These are phyloP conservation scores for Kryphioiulus occultus DNA, from an alignment of 2,888 invertebrate genomes.

Conservation along the genomic window DNA sequence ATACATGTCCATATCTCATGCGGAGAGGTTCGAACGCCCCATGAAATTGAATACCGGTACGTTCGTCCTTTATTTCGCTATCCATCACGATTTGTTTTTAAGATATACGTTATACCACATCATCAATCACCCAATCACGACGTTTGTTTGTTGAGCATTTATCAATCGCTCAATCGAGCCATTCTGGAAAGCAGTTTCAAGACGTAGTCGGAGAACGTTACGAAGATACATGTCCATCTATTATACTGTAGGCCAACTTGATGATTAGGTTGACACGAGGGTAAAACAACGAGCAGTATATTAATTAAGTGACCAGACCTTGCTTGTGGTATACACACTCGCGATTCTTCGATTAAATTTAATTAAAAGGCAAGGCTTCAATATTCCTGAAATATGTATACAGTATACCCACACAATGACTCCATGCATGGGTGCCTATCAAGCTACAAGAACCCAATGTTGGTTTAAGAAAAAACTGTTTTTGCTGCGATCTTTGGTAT, in stretches of 20 bases:
- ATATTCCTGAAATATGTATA: too few species aligned
- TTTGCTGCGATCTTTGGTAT: too few species aligned
- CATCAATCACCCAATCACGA: constrained; percentile 25
- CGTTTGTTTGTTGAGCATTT: constrained; percentile 15
- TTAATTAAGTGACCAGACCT: not conserved
- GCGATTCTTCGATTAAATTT: too few species aligned
- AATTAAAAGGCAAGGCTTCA: too few species aligned
- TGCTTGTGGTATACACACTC: not conserved
- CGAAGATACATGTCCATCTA: not conserved
- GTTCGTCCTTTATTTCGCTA: not conserved
- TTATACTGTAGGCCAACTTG: not conserved
- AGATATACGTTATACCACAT: constrained; percentile 4
- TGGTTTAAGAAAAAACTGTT: too few species aligned
- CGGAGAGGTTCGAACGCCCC: not conserved
- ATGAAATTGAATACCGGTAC: constrained; percentile 14
- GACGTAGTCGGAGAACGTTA: not conserved
- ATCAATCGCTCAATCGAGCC: constrained; percentile 9
- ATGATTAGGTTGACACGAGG: not conserved
- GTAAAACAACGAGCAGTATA: not conserved
- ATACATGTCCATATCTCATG: not conserved
- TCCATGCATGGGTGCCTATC: too few species aligned
- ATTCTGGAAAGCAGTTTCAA: not conserved
- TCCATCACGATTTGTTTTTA: constrained; percentile 11
- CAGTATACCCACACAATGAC: too few species aligned
- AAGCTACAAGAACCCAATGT: too few species aligned